Evolutionary conservation across 2,888 invertebrate genomes (phyloP).

Genomic region (Melanotus villosus): DNA sequence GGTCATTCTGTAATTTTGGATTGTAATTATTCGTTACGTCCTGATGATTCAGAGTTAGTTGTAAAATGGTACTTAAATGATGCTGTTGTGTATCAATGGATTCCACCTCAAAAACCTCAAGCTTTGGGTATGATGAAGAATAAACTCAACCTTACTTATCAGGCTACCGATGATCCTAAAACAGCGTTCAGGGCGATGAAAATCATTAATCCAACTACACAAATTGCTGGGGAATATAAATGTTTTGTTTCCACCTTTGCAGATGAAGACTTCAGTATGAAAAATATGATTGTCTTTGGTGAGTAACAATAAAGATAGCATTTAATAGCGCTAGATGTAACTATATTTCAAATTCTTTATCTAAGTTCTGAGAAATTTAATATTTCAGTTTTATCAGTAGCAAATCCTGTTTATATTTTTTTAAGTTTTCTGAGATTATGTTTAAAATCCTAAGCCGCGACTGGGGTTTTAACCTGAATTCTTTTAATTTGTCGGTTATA

Average conservation of each 20-base stretch:
- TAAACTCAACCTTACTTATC: slow-evolving; percentile 76
- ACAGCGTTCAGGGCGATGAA: slow-evolving; percentile 80
- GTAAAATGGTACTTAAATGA: slow-evolving; percentile 84
- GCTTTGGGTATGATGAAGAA: slow-evolving; percentile 73
- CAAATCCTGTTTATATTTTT: no score
- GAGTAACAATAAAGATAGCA: no score
- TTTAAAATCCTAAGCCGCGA: no score
- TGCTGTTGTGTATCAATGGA: slow-evolving; percentile 86
- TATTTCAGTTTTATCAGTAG: no score
- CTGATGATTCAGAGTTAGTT: slow-evolving; percentile 77
- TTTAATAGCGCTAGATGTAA: no score
- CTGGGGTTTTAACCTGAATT: no score
- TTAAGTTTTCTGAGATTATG: no score
- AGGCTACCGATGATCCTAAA: slow-evolving; percentile 77
- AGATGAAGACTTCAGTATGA: slow-evolving; percentile 77
- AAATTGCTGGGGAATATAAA: slow-evolving; percentile 81
- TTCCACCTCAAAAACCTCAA: slow-evolving; percentile 78
- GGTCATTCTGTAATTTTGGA: slow-evolving; percentile 74
- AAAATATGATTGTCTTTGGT: slow-evolving; percentile 80
- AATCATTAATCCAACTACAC: slow-evolving; percentile 77
- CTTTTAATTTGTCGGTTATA: no score
- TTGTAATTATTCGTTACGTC: slow-evolving; percentile 78
- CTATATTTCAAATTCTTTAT: no score
- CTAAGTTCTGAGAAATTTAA: no score
- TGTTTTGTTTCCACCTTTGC: slow-evolving; percentile 80